A percentile compares a stretch with the other conserved stretches of the same genome.
These are phyloP conservation scores for Panorpa germanica DNA, from an alignment of 2,888 invertebrate genomes.

Conservation along the genomic window DNA sequence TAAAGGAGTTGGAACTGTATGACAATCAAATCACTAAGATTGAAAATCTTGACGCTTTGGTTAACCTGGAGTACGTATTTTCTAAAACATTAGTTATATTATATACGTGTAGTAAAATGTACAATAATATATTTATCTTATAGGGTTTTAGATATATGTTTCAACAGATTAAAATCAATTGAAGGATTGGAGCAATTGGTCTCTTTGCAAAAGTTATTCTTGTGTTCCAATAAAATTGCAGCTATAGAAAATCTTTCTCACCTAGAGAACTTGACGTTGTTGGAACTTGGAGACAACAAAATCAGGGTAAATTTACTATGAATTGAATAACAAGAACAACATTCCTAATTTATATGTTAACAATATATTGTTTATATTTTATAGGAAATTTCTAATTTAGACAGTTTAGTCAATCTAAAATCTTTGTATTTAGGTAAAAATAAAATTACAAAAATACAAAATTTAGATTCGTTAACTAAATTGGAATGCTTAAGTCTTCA, in stretches of 20 bases:
- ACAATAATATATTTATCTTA: slow-evolving; percentile 18
- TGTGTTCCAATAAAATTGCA: slow-evolving; percentile 77
- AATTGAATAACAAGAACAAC: neutral
- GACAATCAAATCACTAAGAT: slow-evolving; percentile 92
- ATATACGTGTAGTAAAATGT: no score
- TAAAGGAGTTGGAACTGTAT: slow-evolving; percentile 83
- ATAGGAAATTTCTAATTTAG: slow-evolving; percentile 73
- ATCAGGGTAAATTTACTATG: slow-evolving; percentile 40
- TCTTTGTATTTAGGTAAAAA: slow-evolving; percentile 86
- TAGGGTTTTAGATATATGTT: slow-evolving; percentile 84
- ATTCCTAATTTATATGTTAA: neutral
- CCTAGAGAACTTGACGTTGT: slow-evolving; percentile 54
- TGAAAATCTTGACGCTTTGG: slow-evolving; percentile 71
- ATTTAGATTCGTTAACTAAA: slow-evolving; percentile 50
- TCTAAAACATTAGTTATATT: slow-evolving; percentile 5
- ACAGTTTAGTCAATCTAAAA: slow-evolving; percentile 50
- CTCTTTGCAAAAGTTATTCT: slow-evolving; percentile 65
- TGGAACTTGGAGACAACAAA: slow-evolving; percentile 92
- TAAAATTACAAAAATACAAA: slow-evolving; percentile 76
- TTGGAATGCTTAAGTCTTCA: slow-evolving; percentile 74
- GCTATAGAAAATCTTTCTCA: slow-evolving; percentile 77
- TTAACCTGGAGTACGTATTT: slow-evolving; percentile 68
- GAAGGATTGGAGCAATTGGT: slow-evolving; percentile 56
- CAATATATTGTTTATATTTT: slow-evolving; percentile 14
- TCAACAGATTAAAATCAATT: slow-evolving; percentile 80